Evolutionary conservation across 2,888 invertebrate species (phyloP).

Genomic region (Thumatha senex): DNA sequence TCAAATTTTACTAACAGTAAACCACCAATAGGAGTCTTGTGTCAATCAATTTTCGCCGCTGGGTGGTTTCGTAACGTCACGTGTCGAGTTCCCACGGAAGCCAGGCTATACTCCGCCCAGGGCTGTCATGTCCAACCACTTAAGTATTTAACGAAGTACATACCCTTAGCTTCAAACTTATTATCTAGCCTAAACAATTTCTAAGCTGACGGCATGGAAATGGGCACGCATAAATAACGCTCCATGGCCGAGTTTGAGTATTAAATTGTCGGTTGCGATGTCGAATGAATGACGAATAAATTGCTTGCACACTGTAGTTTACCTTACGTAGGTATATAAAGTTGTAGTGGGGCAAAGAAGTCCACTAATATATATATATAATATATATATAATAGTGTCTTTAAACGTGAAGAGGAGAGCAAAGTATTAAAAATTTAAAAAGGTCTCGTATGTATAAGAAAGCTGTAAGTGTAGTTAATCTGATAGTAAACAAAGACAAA

Average conservation of each 20-base stretch:
- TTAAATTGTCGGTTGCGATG: constrained; percentile 61
- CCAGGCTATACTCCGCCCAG: constrained; percentile 70
- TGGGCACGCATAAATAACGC: constrained; percentile 77
- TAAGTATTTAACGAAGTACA: constrained; percentile 79
- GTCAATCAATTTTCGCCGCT: constrained; percentile 79
- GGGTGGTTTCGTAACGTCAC: constrained; percentile 78
- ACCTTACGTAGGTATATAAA: constrained; percentile 32
- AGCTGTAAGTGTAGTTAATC: too few relatives aligned
- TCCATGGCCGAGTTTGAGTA: constrained; percentile 63
- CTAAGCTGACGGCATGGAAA: constrained; percentile 73
- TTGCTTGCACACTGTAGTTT: constrained; percentile 47
- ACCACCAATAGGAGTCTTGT: constrained; percentile 43
- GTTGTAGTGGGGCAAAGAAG: too few relatives aligned
- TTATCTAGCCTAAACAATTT: constrained; percentile 80
- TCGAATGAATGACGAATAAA: constrained; percentile 54
- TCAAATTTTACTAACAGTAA: constrained; percentile 20
- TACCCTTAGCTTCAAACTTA: constrained; percentile 79
- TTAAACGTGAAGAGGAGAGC: too few relatives aligned
- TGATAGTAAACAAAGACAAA: too few relatives aligned
- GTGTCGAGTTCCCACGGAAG: constrained; percentile 81
- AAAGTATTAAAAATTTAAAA: too few relatives aligned
- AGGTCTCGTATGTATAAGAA: too few relatives aligned
- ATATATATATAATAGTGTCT: too few relatives aligned
- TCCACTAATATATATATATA: too few relatives aligned
- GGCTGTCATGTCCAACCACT: constrained; percentile 81